A percentile compares a stretch with the other conserved stretches of the same genome.
phyloP scores from a whole-genome alignment of 2,797 vertebrate species.

The Dicrostonyx torquatus region DNA sequence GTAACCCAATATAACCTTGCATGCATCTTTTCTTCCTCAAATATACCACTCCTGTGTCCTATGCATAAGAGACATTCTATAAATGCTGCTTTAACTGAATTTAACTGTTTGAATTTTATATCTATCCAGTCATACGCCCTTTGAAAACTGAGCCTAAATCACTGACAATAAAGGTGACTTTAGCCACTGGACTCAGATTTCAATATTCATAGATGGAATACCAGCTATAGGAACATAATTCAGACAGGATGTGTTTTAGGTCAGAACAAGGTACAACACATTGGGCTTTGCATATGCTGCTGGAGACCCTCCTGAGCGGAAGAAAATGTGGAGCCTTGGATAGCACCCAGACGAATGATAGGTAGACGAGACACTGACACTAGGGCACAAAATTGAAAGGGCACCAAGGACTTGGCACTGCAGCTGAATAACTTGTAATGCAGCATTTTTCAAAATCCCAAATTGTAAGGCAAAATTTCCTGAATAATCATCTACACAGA shows the following conservation, averaged over 20 bases:
- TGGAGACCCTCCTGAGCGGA: neutral
- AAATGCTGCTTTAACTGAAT: conserved; percentile 70
- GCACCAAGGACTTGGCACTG: neutral
- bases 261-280: neutral
- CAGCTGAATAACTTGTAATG: neutral
- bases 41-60: neutral
- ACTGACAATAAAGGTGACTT: conserved; percentile 59
- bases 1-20: neutral
- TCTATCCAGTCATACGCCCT: conserved; percentile 47
- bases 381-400: neutral
- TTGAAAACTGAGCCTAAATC: conserved; percentile 55
- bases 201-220: conserved; percentile 8
- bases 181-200: conserved; percentile 34
- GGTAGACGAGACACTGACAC: rapidly evolving
- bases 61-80: neutral
- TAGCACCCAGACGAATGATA: neutral
- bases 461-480: neutral
- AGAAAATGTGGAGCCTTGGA: neutral
- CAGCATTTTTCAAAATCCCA: neutral
- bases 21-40: neutral
- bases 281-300: neutral
- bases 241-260: neutral
- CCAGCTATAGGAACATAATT: neutral
- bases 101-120: conserved; percentile 69
- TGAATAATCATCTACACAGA: neutral